A percentile compares a stretch with the other conserved stretches of the same genome.
phyloP scores from a whole-genome alignment of 2,888 invertebrate species.

The Ornithoptera alexandrae region DNA sequence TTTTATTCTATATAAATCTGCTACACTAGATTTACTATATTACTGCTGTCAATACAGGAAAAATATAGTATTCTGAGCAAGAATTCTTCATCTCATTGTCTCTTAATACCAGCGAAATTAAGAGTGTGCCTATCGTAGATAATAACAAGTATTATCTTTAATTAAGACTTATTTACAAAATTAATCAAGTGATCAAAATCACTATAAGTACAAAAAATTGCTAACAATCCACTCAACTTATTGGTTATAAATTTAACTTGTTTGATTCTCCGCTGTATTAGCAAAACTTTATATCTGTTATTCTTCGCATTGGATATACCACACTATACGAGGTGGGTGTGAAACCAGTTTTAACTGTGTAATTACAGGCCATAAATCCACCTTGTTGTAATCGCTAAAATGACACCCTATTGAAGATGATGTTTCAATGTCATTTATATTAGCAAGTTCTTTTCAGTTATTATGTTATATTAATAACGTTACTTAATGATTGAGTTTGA shows the following conservation, averaged over 20 bases:
- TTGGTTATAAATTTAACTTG: background rate
- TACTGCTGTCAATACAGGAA: too few relatives aligned
- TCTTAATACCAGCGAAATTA: too few relatives aligned
- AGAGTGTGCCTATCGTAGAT: too few relatives aligned
- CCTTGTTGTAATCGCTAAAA: constrained; percentile 43
- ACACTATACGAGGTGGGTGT: constrained; percentile 19
- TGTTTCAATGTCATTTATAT: background rate
- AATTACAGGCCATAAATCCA: constrained; percentile 63
- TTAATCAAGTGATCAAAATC: too few relatives aligned
- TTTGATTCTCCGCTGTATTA: background rate
- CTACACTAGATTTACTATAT: too few relatives aligned
- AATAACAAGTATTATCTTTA: too few relatives aligned
- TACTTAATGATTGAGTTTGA: too few relatives aligned
- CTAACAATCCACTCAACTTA: background rate
- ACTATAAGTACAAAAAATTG: background rate
- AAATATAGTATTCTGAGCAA: too few relatives aligned
- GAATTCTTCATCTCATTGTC: too few relatives aligned
- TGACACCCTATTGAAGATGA: constrained; percentile 40
- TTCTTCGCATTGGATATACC: background rate
- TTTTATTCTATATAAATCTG: too few relatives aligned
- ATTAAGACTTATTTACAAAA: too few relatives aligned
- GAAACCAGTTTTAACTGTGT: constrained; percentile 45
- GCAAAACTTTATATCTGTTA: background rate
- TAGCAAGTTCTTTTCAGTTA: background rate
- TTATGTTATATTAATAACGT: background rate